These are phyloP conservation scores for Drosophila siamana DNA, from an alignment of 2,888 invertebrate genomes.

Conservation along the genomic window DNA sequence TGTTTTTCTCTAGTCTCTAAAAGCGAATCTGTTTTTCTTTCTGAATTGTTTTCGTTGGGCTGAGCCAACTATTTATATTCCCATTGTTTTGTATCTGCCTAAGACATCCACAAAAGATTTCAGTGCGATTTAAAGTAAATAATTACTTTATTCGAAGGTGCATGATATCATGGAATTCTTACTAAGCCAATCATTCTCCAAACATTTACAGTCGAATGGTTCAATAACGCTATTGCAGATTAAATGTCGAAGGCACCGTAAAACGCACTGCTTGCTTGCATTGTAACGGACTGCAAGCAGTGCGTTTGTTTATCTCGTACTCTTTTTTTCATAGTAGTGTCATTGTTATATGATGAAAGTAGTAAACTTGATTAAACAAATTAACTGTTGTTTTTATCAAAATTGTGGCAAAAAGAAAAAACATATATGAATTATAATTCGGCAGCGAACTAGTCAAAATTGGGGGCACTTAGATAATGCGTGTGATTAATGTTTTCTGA, in stretches of 20 bases:
- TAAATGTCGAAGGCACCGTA: background rate
- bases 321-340: constrained; percentile 3
- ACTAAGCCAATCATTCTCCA: background rate
- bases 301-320: background rate
- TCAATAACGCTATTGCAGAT: background rate
- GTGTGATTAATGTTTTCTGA: constrained; percentile 68
- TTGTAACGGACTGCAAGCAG: background rate
- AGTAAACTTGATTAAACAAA: constrained; percentile 50
- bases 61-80: constrained; percentile 25
- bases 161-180: background rate
- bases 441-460: constrained; percentile 42
- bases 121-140: constrained; percentile 15
- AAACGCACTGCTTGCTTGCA: constrained; percentile 2
- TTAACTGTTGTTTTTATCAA: constrained; percentile 64
- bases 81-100: constrained; percentile 19
- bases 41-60: constrained; percentile 5
- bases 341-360: constrained; percentile 8
- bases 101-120: constrained; percentile 6
- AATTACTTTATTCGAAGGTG: constrained; percentile 10
- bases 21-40: constrained; percentile 17
- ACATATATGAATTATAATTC: constrained; percentile 31
- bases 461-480: constrained; percentile 58
- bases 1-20: constrained; percentile 11
- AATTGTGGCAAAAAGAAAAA: constrained; percentile 13
- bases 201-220: background rate